Percentiles rank a stretch among this genome's conserved stretches.
Evolutionary conservation across 2,113 vertebrate genomes (phyloP).

Genomic region (Epinephelus moara): DNA sequence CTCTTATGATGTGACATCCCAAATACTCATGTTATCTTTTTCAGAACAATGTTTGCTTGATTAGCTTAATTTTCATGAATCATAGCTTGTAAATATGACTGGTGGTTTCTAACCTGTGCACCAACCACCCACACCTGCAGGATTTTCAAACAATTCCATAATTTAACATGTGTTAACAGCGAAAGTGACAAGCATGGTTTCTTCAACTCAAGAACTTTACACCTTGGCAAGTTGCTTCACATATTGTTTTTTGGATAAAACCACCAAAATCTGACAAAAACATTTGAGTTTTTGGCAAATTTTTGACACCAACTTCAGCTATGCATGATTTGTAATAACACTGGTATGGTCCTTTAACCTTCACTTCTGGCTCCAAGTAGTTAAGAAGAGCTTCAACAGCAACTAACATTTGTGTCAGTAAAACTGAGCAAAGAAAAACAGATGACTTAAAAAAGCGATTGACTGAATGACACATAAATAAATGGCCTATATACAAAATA

Average conservation of each 20-base stretch:
- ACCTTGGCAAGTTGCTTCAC: not conserved
- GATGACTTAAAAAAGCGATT: not conserved
- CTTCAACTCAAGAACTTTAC: not conserved
- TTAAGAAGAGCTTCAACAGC: constrained; percentile 22
- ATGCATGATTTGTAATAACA: constrained; percentile 11
- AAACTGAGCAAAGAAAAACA: constrained; percentile 7
- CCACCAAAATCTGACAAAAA: not conserved
- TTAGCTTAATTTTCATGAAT: constrained; percentile 8
- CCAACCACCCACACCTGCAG: not conserved
- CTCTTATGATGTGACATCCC: no score
- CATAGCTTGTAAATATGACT: not conserved
- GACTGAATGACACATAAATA: constrained; percentile 46
- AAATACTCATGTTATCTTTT: not conserved
- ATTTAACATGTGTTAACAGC: not conserved
- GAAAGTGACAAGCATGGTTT: constrained; percentile 10
- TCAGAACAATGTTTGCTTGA: not conserved
- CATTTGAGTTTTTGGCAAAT: not conserved
- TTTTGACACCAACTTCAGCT: not conserved
- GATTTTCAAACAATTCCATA: constrained; percentile 1
- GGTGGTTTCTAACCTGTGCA: constrained; percentile 3
- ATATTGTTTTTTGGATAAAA: not conserved
- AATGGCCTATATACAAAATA: constrained; percentile 34
- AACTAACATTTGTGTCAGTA: constrained; percentile 27
- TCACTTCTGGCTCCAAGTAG: constrained; percentile 18
- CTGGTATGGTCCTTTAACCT: constrained; percentile 6